Evolutionary conservation across 2,797 vertebrate species (phyloP).

Genomic region (Philypnodon macrostomus): DNA sequence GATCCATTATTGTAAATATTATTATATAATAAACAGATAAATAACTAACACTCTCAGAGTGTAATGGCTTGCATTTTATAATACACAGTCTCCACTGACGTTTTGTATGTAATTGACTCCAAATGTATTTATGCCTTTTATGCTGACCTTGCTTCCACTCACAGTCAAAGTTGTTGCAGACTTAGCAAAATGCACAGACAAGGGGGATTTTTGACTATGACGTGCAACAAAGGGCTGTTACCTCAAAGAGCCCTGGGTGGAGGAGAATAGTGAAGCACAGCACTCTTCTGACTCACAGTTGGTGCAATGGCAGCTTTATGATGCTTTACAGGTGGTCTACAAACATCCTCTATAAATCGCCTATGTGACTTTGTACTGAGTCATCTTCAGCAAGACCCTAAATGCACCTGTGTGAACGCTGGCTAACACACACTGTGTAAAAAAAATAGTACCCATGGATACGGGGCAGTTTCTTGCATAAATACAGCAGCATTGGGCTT

Average conservation of each 20-base stretch:
- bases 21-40: conserved; percentile 46
- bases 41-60: conserved; percentile 54
- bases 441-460: neutral
- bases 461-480: neutral
- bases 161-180: conserved; percentile 11
- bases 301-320: conserved; percentile 67
- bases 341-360: conserved; percentile 67
- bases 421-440: neutral
- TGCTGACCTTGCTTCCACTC: neutral
- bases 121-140: neutral
- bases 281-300: conserved; percentile 50
- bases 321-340: conserved; percentile 62
- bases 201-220: conserved; percentile 23
- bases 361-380: conserved; percentile 62
- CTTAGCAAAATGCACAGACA: conserved; percentile 11
- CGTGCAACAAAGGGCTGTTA: conserved; percentile 31
- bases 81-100: no score
- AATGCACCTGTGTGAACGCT: conserved; percentile 57
- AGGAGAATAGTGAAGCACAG: conserved; percentile 26
- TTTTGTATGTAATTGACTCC: neutral
- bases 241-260: conserved; percentile 29
- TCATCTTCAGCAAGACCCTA: conserved; percentile 55
- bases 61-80: no score
- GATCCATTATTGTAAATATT: no score
- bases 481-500: neutral